Percentiles rank a stretch among this genome's conserved stretches.
These are phyloP conservation scores for Chauna torquata DNA, from an alignment of 2,113 vertebrate genomes.

Conservation along the genomic window DNA sequence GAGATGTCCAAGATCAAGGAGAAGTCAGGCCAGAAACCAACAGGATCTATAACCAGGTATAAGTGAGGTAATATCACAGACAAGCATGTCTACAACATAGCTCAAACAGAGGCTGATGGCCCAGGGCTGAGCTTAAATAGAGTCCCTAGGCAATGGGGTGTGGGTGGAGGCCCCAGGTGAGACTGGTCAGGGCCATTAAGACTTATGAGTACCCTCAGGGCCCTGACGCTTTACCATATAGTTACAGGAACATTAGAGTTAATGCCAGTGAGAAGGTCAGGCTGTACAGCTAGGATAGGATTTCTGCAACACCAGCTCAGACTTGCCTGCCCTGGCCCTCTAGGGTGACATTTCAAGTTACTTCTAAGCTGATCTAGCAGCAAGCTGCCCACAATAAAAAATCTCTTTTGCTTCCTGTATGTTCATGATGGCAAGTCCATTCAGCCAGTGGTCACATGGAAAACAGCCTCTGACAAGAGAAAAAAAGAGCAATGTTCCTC, in stretches of 20 bases:
- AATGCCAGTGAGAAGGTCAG: conserved; percentile 7
- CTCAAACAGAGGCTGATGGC: fast-evolving
- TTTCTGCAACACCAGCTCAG: background rate
- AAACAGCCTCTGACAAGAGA: background rate
- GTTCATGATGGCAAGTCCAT: background rate
- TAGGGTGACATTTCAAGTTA: background rate
- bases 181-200: background rate
- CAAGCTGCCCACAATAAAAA: background rate
- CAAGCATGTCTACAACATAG: fast-evolving
- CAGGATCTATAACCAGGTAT: background rate
- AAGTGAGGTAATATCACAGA: background rate
- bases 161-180: background rate
- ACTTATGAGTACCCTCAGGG: background rate
- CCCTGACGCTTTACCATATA: background rate
- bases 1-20: background rate
- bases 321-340: background rate
- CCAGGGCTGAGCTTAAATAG: background rate
- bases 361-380: background rate
- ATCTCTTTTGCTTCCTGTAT: background rate
- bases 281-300: background rate
- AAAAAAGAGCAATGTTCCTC: background rate
- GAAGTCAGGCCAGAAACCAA: background rate
- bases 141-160: background rate
- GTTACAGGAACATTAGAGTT: background rate
- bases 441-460: background rate